Evolutionary conservation across 2,888 invertebrate species (phyloP).

Genomic region (Drosophila recens): DNA sequence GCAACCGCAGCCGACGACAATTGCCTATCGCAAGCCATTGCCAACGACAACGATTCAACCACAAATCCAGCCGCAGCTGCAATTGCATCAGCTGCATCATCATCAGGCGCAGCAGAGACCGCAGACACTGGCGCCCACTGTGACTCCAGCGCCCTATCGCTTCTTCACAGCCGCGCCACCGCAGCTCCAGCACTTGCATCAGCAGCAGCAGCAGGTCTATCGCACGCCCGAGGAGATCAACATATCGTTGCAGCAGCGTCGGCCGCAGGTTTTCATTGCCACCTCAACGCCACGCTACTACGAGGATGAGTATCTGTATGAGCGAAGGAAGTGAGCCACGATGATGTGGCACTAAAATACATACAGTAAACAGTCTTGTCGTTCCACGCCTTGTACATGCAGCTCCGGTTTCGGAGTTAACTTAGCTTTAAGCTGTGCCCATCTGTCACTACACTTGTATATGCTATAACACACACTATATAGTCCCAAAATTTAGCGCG

Average conservation of each 20-base stretch:
- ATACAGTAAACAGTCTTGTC: conserved; percentile 72
- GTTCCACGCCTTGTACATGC: conserved; percentile 68
- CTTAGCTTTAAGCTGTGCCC: conserved; percentile 73
- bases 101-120: conserved; percentile 72
- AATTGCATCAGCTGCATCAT: conserved; percentile 72
- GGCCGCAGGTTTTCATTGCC: conserved; percentile 87
- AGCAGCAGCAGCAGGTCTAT: conserved; percentile 89
- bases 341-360: conserved; percentile 1
- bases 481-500: conserved; percentile 76
- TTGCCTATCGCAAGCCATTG: conserved; percentile 80
- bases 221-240: conserved; percentile 95
- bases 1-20: conserved; percentile 76
- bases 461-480: conserved; percentile 43
- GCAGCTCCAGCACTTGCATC: conserved; percentile 77
- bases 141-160: conserved; percentile 84
- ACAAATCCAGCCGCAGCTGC: conserved; percentile 74
- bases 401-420: conserved; percentile 33
- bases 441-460: conserved; percentile 52
- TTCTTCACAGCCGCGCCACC: conserved; percentile 84
- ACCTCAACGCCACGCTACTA: conserved; percentile 85
- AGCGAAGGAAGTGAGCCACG: conserved; percentile 82
- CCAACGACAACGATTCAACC: conserved; percentile 80
- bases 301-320: conserved; percentile 85
- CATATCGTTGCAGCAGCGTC: conserved; percentile 92
- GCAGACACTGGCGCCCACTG: conserved; percentile 82